These are phyloP conservation scores for Ctenoplectra terminalis DNA, from an alignment of 1,140 invertebrate genomes.

Conservation along the genomic window DNA sequence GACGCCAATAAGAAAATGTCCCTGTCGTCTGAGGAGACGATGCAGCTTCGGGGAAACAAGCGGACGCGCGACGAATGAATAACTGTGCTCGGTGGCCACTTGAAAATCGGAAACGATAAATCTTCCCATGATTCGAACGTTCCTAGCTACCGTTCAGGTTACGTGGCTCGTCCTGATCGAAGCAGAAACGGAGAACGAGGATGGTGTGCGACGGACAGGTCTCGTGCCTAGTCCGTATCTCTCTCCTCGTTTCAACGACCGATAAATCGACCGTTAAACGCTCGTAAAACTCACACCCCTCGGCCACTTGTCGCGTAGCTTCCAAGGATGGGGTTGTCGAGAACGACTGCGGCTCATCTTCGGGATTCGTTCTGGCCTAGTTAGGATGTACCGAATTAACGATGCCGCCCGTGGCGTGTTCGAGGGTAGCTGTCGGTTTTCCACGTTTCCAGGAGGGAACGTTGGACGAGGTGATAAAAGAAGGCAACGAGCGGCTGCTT, in stretches of 20 bases:
- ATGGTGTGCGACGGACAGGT: slow-evolving; percentile 7
- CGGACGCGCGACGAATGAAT: slow-evolving; percentile 44
- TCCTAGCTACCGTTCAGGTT: slow-evolving; percentile 3
- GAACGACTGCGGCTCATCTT: slow-evolving; percentile 16
- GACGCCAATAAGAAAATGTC: slow-evolving; percentile 44
- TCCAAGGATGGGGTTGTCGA: neutral
- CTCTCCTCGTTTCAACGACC: slow-evolving; percentile 62
- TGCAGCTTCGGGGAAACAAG: slow-evolving; percentile 49
- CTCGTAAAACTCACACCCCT: slow-evolving; percentile 74
- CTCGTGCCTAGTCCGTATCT: neutral
- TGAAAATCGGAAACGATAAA: slow-evolving; percentile 57
- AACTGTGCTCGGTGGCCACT: neutral
- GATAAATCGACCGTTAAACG: slow-evolving; percentile 79
- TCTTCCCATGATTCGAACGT: slow-evolving; percentile 10
- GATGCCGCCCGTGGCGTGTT: slow-evolving; percentile 14
- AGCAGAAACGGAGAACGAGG: neutral
- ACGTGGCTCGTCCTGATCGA: slow-evolving; percentile 9
- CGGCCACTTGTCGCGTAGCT: slow-evolving; percentile 34
- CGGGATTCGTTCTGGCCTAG: slow-evolving; percentile 12
- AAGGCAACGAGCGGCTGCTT: neutral
- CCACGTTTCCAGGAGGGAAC: neutral
- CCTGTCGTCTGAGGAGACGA: slow-evolving; percentile 2
- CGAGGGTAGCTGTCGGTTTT: neutral
- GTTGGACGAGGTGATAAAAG: neutral
- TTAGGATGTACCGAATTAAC: slow-evolving; percentile 49